Percentiles rank a stretch among this genome's conserved stretches.
Conservation (phyloP, 2,113 vertebrate species). For the Clarias magur region DNA sequence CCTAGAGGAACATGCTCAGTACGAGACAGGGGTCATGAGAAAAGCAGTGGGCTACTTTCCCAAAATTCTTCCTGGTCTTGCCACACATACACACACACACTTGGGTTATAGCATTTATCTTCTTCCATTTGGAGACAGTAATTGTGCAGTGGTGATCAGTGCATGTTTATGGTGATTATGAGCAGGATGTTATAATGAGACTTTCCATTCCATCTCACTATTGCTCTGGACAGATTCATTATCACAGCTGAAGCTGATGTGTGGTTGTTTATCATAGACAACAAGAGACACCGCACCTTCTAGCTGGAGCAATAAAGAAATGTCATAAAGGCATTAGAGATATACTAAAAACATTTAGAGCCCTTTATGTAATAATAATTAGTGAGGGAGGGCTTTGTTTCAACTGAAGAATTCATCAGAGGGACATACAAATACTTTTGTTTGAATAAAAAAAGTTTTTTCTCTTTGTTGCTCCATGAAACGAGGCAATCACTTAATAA, state of each 20-base stretch:
- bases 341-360: neutral
- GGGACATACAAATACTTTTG: neutral
- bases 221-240: neutral
- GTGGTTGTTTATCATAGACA: neutral
- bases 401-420: neutral
- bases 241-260: conserved; percentile 34
- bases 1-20: conserved; percentile 62
- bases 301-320: conserved; percentile 39
- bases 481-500: neutral
- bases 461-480: neutral
- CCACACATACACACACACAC: conserved; percentile 49
- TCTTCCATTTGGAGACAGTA: conserved; percentile 41
- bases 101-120: neutral
- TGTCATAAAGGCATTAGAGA: conserved; percentile 39
- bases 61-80: conserved; percentile 67
- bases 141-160: neutral
- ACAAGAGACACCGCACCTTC: conserved; percentile 19
- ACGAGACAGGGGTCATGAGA: conserved; percentile 84
- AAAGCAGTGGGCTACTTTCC: conserved; percentile 80
- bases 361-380: neutral
- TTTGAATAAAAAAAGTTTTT: neutral
- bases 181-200: conserved; percentile 27
- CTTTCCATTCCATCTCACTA: conserved; percentile 35
- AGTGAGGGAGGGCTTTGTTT: neutral
- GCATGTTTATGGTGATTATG: neutral